phyloP scores from a whole-genome alignment of 2,888 invertebrate genomes.

The Drosophila yooni region DNA sequence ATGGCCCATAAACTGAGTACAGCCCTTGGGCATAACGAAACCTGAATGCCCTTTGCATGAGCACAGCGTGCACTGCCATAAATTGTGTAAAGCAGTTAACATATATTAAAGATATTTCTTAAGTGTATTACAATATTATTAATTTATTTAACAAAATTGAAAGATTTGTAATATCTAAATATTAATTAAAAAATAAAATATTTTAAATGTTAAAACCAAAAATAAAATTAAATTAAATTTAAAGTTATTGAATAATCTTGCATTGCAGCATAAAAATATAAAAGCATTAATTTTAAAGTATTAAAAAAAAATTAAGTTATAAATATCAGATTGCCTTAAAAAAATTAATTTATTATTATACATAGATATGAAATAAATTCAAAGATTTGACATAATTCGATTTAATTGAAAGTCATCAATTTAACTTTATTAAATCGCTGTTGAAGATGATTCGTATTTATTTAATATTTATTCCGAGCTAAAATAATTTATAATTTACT shows the following conservation, averaged over 20 bases:
- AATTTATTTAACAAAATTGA: neutral
- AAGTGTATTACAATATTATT: neutral
- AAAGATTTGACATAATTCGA: neutral
- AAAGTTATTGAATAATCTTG: neutral
- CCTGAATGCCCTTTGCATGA: slow-evolving; percentile 25
- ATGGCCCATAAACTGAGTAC: slow-evolving; percentile 52
- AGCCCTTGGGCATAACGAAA: slow-evolving; percentile 20
- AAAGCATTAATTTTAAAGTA: neutral
- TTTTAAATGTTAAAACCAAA: neutral
- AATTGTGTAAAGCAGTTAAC: neutral
- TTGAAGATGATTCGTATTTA: neutral
- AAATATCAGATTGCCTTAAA: neutral
- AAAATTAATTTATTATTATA: neutral
- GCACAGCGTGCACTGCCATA: neutral
- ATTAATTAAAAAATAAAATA: neutral
- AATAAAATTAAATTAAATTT: neutral
- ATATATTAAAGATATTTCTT: neutral
- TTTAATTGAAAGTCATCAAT: neutral
- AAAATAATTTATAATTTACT: neutral
- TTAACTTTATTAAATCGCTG: neutral
- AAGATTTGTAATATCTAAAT: neutral
- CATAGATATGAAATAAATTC: neutral
- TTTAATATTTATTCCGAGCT: neutral
- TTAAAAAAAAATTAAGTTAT: neutral
- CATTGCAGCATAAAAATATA: neutral